A percentile compares a stretch with the other conserved stretches of the same genome.
Conservation (phyloP, 1,140 invertebrate species). For the Drosophila lacteicornis region DNA sequence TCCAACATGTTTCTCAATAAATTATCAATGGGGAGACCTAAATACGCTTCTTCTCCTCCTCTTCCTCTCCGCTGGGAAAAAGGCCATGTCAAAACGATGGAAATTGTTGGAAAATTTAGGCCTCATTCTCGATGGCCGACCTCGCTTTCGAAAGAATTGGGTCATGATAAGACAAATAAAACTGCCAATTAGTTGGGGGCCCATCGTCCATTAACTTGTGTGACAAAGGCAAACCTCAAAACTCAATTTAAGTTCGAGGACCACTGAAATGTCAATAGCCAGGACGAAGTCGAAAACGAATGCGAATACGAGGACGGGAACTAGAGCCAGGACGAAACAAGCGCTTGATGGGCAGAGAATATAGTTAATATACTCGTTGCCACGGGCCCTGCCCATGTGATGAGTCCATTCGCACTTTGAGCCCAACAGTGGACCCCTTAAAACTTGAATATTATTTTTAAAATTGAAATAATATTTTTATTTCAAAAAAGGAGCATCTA, state of each 20-base stretch:
- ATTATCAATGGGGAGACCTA: slow-evolving; percentile 62
- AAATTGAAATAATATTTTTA: too few relatives aligned
- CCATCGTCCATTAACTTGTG: slow-evolving; percentile 49
- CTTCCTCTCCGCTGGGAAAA: slow-evolving; percentile 48
- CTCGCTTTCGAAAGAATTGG: slow-evolving; percentile 56
- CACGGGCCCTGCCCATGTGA: not conserved
- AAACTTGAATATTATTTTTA: too few relatives aligned
- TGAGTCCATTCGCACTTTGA: not conserved
- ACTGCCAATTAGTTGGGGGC: slow-evolving; percentile 46
- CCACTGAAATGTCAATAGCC: slow-evolving; percentile 51
- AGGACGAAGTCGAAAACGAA: slow-evolving; percentile 32
- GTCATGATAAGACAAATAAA: slow-evolving; percentile 61
- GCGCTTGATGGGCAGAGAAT: not conserved
- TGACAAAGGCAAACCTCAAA: slow-evolving; percentile 57
- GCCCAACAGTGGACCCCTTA: not conserved
- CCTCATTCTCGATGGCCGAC: slow-evolving; percentile 53
- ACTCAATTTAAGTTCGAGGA: slow-evolving; percentile 56
- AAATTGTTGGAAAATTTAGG: slow-evolving; percentile 37
- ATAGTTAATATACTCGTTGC: slow-evolving; percentile 12
- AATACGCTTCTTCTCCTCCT: slow-evolving; percentile 21
- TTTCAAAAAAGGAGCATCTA: too few relatives aligned
- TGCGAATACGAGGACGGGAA: slow-evolving; percentile 5
- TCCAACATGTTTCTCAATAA: slow-evolving; percentile 56
- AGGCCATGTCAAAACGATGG: slow-evolving; percentile 56
- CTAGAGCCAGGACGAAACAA: slow-evolving; percentile 18